A percentile compares a stretch with the other conserved stretches of the same genome.
Conservation (phyloP, 2,888 invertebrate genomes). For the Boloria selene region DNA sequence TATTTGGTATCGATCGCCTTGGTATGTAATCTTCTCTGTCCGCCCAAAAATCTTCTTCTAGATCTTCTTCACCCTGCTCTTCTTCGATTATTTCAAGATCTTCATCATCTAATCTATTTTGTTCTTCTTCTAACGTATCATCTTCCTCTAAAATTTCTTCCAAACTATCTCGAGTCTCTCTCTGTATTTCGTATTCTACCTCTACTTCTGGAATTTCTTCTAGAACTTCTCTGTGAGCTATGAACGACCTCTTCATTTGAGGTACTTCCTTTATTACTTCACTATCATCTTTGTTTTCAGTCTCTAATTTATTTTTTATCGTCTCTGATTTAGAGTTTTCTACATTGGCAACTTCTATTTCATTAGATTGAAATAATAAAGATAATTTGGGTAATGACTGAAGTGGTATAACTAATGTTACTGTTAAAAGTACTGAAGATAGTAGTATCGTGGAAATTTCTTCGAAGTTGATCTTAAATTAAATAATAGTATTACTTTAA, state of each 20-base stretch:
- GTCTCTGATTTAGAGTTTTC: constrained; percentile 40
- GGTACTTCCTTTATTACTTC: constrained; percentile 50
- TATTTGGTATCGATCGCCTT: constrained; percentile 50
- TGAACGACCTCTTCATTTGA: constrained; percentile 54
- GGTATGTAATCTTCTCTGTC: constrained; percentile 56
- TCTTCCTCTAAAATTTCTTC: constrained; percentile 76
- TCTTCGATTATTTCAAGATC: constrained; percentile 70
- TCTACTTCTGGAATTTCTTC: constrained; percentile 76
- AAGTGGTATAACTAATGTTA: constrained; percentile 86
- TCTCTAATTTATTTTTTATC: constrained; percentile 40
- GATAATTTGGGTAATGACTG: constrained; percentile 72
- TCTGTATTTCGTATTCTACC: constrained; percentile 69
- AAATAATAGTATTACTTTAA: neutral
- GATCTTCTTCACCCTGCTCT: constrained; percentile 65
- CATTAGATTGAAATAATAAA: constrained; percentile 46
- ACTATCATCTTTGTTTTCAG: constrained; percentile 46
- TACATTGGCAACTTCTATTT: constrained; percentile 37
- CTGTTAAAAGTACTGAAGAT: constrained; percentile 79
- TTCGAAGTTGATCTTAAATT: constrained; percentile 52
- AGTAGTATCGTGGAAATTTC: constrained; percentile 80
- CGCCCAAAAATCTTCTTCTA: constrained; percentile 62
- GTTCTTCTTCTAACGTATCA: constrained; percentile 54
- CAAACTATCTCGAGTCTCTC: constrained; percentile 61
- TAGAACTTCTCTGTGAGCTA: constrained; percentile 72
- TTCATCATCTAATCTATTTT: constrained; percentile 54